phyloP scores from a whole-genome alignment of 2,888 invertebrate species.

The Patella depressa region DNA sequence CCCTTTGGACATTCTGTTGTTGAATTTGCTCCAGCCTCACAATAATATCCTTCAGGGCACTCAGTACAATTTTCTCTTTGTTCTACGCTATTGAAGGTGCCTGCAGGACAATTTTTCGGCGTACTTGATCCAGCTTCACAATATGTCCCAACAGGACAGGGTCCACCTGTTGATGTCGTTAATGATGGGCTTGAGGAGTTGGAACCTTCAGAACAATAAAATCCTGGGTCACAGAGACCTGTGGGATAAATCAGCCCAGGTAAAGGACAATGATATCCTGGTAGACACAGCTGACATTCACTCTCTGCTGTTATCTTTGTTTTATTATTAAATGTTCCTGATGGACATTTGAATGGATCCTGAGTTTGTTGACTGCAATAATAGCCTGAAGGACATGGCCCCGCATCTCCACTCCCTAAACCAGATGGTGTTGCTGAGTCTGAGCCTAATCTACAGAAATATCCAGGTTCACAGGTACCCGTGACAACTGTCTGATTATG shows the following conservation, averaged over 20 bases:
- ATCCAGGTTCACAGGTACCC: slow-evolving; percentile 66
- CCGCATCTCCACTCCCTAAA: slow-evolving; percentile 54
- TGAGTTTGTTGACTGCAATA: slow-evolving; percentile 62
- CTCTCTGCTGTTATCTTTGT: slow-evolving; percentile 46
- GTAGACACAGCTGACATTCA: slow-evolving; percentile 60
- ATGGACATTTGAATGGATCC: slow-evolving; percentile 60
- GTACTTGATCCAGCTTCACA: slow-evolving; percentile 59
- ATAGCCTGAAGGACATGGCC: slow-evolving; percentile 62
- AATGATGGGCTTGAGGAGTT: slow-evolving; percentile 55
- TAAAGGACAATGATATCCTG: slow-evolving; percentile 62
- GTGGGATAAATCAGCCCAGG: slow-evolving; percentile 60
- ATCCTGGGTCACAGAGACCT: slow-evolving; percentile 62
- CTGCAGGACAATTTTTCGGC: slow-evolving; percentile 58
- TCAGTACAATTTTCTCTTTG: slow-evolving; percentile 56
- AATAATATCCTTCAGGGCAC: slow-evolving; percentile 66
- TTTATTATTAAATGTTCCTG: slow-evolving; percentile 65
- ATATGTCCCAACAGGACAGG: slow-evolving; percentile 65
- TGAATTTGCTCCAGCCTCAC: slow-evolving; percentile 53
- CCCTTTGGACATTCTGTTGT: slow-evolving; percentile 60
- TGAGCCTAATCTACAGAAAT: slow-evolving; percentile 62
- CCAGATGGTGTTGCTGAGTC: slow-evolving; percentile 53
- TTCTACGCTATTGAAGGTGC: slow-evolving; percentile 56
- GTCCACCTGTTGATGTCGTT: slow-evolving; percentile 56
- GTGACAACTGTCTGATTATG: slow-evolving; percentile 55
- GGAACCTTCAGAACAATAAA: slow-evolving; percentile 62